These are phyloP conservation scores for Hoplodrina blanda DNA, from an alignment of 2,888 invertebrate species.

Conservation along the genomic window DNA sequence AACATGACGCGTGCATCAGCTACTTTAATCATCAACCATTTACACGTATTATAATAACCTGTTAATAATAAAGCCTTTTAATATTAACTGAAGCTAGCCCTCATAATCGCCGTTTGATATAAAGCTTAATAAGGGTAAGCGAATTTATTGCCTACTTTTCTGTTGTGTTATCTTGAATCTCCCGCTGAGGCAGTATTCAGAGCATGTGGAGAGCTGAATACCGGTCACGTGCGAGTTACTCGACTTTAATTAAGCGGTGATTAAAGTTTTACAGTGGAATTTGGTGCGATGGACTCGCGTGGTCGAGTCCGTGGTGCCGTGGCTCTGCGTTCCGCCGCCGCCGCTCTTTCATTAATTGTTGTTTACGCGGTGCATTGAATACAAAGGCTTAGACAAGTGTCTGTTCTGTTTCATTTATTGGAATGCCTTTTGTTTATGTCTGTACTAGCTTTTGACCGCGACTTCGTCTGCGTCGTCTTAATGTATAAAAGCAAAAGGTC, in stretches of 20 bases:
- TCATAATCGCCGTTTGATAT: slow-evolving; percentile 54
- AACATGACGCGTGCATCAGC: no score
- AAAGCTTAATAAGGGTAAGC: slow-evolving; percentile 54
- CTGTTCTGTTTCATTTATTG: slow-evolving; percentile 37
- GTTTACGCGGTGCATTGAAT: slow-evolving; percentile 57
- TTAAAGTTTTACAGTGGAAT: slow-evolving; percentile 60
- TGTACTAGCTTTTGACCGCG: background rate
- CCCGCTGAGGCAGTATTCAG: slow-evolving; percentile 54
- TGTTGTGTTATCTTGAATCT: slow-evolving; percentile 53
- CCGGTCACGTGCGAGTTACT: slow-evolving; percentile 54
- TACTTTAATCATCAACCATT: no score
- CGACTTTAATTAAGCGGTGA: slow-evolving; percentile 60
- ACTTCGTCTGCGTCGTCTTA: no score
- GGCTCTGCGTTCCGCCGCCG: slow-evolving; percentile 31
- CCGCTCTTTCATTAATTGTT: slow-evolving; percentile 61
- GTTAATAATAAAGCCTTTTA: slow-evolving; percentile 45
- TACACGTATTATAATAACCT: slow-evolving; percentile 34
- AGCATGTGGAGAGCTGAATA: slow-evolving; percentile 50
- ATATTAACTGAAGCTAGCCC: slow-evolving; percentile 43
- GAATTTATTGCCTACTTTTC: slow-evolving; percentile 56
- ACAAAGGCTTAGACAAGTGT: slow-evolving; percentile 40
- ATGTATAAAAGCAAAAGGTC: no score
- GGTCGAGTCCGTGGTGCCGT: slow-evolving; percentile 35
- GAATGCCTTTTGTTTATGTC: slow-evolving; percentile 24
- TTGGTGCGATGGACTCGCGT: slow-evolving; percentile 36